Base-by-base conservation (phyloP, 2,797 vertebrate genomes). In the Lemur catta region DNA sequence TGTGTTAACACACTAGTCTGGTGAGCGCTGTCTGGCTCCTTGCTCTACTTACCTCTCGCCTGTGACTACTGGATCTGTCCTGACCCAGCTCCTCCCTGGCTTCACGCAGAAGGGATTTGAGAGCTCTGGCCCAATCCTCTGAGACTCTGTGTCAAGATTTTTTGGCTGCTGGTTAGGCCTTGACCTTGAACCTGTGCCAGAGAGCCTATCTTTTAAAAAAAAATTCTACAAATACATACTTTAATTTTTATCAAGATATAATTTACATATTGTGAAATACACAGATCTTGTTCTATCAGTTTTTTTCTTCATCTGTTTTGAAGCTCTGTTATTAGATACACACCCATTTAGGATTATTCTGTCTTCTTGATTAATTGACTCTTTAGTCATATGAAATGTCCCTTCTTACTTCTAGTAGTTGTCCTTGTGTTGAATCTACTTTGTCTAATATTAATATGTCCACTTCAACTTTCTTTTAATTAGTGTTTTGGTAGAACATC, bases 301-400 rank as follows among this genome's bases (percentile, higher is more conserved):
- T 89, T 92, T 92, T 95, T 94, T 41, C 75, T 89, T 84, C 67
- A 30, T 67, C n/a, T n/a, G 1, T 84, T 88, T 93, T 46, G 61
- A 87, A 91, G 75, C 46, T 65, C 22, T 81, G 48, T 79, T 75
- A 43, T 65, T 78, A 87, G 88, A 78, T 61, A 43, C 1, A 17
- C 12, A 78, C 61, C 52, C 30, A 18, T 87, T 92, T 72, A 69
- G 30, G 38, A 13, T n/a, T 52, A 17, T 28, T 84, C 20, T 55
- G 3, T 61, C 38, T 92, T 94, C 86, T 90, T 59, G 28, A 78
- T 86, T 82, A 71, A 38, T 71, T 76, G 55, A 28, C 41, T 38
- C 18, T 46, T 84, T 43, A 48, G 41, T 55, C 8, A 8, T 57
- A 24, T 63, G 50, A 86, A 92, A 35, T 79, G 50, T 38, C 22